Evolutionary conservation across 2,797 vertebrate species (phyloP).

Genomic region (Neosilurus hyrtlii): DNA sequence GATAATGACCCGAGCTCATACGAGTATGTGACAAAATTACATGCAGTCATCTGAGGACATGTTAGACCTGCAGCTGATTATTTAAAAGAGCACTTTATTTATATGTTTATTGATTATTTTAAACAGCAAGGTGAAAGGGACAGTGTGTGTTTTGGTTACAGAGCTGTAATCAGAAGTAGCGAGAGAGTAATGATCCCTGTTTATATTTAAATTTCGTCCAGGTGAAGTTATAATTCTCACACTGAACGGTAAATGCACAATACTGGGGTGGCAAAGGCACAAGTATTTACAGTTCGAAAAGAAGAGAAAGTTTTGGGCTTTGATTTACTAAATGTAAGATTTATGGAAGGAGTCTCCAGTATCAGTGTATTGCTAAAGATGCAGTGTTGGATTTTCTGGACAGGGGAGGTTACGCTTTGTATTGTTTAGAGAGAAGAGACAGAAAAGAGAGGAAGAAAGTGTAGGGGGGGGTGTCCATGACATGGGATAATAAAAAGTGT

Average conservation of each 20-base stretch:
- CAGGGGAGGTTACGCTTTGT: background rate
- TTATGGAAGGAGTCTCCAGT: slow-evolving; percentile 9
- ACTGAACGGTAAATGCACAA: background rate
- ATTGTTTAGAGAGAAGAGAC: background rate
- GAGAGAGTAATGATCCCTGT: background rate
- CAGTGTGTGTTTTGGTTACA: background rate
- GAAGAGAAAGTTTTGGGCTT: too few relatives aligned
- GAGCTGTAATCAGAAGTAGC: background rate
- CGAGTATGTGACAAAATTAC: background rate
- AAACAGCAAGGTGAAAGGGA: background rate
- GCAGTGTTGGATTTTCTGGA: background rate
- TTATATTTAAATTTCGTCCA: background rate
- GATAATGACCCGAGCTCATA: background rate
- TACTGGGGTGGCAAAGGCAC: background rate
- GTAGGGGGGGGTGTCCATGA: background rate
- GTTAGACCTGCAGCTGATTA: background rate
- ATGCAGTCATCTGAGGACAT: background rate
- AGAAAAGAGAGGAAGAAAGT: too few relatives aligned
- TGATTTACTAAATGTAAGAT: background rate
- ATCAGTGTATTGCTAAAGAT: background rate
- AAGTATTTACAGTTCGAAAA: background rate
- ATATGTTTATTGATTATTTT: background rate
- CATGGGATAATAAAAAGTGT: background rate
- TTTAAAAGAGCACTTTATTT: too few relatives aligned
- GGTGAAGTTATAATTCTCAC: background rate